phyloP scores from a whole-genome alignment of 2,797 vertebrate genomes.

The Myripristis jacobus region DNA sequence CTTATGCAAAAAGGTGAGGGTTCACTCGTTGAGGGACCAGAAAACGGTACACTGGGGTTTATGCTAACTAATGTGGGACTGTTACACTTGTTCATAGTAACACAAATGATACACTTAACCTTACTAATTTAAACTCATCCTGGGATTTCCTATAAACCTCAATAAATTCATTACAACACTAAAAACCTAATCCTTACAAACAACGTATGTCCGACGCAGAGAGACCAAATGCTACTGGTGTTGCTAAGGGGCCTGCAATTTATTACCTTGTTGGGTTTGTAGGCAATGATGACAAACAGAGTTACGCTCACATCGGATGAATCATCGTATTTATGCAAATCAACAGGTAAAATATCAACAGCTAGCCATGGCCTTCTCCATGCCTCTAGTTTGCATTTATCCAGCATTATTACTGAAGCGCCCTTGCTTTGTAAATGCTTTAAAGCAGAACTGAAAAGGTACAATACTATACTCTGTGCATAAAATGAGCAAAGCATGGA shows the following conservation, averaged over 20 bases:
- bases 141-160: conserved; percentile 11
- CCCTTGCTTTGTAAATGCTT: not conserved
- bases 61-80: conserved; percentile 32
- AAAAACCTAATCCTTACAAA: conserved; percentile 9
- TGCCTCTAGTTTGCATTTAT: not conserved
- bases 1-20: conserved; percentile 21
- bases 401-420: not conserved
- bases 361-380: not conserved
- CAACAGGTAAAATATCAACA: conserved; percentile 11
- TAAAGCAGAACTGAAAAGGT: not conserved
- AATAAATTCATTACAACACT: conserved; percentile 8
- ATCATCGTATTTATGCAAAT: not conserved
- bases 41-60: conserved; percentile 1
- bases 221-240: conserved; percentile 5
- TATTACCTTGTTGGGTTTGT: conserved; percentile 2
- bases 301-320: not conserved
- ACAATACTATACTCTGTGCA: not conserved
- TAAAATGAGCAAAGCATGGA: not conserved
- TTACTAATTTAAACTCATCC: not conserved
- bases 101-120: not conserved
- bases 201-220: not conserved
- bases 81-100: conserved; percentile 9
- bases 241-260: not conserved
- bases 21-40: conserved; percentile 2
- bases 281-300: not conserved